A percentile compares a stretch with the other conserved stretches of the same genome.
Evolutionary conservation across 2,888 invertebrate genomes (phyloP).

Genomic region (Malacosoma neustria): DNA sequence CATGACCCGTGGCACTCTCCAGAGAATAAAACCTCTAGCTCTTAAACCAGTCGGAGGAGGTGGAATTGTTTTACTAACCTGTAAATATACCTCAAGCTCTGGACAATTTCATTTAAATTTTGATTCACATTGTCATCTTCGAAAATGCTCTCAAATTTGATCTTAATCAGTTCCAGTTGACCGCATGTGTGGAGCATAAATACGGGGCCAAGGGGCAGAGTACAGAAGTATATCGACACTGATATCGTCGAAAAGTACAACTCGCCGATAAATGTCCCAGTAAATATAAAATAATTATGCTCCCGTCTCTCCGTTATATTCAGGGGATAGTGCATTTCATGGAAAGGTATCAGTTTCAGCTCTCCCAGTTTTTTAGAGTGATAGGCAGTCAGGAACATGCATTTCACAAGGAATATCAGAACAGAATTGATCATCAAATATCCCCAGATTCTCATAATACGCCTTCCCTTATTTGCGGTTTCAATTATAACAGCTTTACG

Average conservation of each 20-base stretch:
- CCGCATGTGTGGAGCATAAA: constrained; percentile 1
- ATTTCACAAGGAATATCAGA: not conserved
- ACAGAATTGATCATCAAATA: not conserved
- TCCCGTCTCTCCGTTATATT: not conserved
- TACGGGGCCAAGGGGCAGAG: constrained; percentile 1
- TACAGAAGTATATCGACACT: not conserved
- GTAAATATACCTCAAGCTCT: not conserved
- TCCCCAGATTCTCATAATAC: constrained; percentile 1
- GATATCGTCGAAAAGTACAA: not conserved
- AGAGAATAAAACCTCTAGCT: too few relatives aligned
- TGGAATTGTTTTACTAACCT: not conserved
- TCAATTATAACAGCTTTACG: not conserved
- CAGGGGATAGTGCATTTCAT: not conserved
- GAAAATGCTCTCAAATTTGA: not conserved
- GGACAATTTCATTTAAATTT: not conserved
- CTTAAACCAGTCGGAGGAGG: too few relatives aligned
- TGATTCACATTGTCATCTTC: not conserved
- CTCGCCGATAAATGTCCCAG: not conserved
- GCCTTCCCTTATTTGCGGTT: not conserved
- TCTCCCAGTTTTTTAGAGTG: not conserved
- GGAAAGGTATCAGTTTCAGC: not conserved
- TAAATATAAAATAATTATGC: not conserved
- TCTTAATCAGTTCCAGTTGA: not conserved
- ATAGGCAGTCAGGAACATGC: not conserved
- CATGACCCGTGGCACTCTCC: too few relatives aligned